Evolutionary conservation across 1,140 invertebrate species (phyloP).

Genomic region (Augochlora pura): DNA sequence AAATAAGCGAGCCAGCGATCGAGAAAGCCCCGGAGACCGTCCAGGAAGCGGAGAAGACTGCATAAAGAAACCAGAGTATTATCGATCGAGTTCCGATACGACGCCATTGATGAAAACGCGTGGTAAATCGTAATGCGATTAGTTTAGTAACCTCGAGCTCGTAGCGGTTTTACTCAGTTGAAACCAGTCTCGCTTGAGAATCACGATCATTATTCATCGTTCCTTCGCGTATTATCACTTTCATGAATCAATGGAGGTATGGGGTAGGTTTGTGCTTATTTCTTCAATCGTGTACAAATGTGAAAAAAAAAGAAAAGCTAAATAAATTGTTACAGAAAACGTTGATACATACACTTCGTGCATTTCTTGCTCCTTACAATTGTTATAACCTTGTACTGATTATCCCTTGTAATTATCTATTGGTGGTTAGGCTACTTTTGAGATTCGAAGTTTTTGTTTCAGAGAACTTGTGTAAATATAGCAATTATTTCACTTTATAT

Average conservation of each 20-base stretch:
- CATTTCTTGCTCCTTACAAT: not conserved
- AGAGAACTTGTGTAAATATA: no score
- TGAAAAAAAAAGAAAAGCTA: slow-evolving; percentile 64
- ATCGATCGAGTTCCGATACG: slow-evolving; percentile 1
- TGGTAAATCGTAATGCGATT: slow-evolving; percentile 4
- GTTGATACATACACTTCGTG: not conserved
- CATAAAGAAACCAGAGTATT: slow-evolving; percentile 4
- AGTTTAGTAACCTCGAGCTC: slow-evolving; percentile 56
- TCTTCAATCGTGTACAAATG: slow-evolving; percentile 54
- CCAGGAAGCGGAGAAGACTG: slow-evolving; percentile 33
- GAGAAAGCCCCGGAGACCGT: slow-evolving; percentile 22
- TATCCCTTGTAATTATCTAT: no score
- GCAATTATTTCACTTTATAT: no score
- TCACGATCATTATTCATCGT: slow-evolving; percentile 42
- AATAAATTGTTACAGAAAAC: slow-evolving; percentile 56
- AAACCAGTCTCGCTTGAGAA: slow-evolving; percentile 68
- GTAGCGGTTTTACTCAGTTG: slow-evolving; percentile 64
- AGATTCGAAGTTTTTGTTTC: no score
- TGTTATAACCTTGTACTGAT: no score
- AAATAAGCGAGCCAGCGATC: slow-evolving; percentile 30
- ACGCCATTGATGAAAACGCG: not conserved
- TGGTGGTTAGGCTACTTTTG: no score
- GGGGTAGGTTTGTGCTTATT: slow-evolving; percentile 33
- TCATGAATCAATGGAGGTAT: slow-evolving; percentile 16
- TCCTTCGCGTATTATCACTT: slow-evolving; percentile 34